Percentiles rank a stretch among this genome's conserved stretches.
Conservation (phyloP, 2,113 vertebrate species). For the Hipposideros armiger region DNA sequence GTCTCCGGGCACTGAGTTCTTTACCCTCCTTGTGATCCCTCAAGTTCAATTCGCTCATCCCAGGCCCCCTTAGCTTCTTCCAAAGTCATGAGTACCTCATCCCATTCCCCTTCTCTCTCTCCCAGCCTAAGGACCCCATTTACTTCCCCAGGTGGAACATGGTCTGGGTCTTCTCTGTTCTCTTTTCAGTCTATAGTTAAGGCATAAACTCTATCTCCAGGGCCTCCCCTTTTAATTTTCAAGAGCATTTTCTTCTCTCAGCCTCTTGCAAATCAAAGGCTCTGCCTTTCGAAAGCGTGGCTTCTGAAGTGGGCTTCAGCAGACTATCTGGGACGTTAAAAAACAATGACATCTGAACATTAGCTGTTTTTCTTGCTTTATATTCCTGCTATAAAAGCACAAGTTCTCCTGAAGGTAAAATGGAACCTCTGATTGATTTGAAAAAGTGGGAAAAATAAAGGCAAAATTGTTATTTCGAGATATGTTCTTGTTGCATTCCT, state of each 20-base stretch:
- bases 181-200: constrained; percentile 37
- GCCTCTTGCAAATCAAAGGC: constrained; percentile 76
- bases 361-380: constrained; percentile 61
- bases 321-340: constrained; percentile 65
- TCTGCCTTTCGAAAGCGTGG: constrained; percentile 58
- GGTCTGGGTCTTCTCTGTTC: background rate
- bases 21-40: background rate
- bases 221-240: constrained; percentile 72
- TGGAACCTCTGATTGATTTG: constrained; percentile 61
- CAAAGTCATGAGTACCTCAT: background rate
- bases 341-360: constrained; percentile 73
- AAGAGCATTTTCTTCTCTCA: constrained; percentile 71
- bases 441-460: constrained; percentile 63
- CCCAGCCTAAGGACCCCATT: background rate
- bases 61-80: background rate
- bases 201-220: constrained; percentile 16
- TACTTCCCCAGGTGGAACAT: background rate
- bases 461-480: constrained; percentile 61
- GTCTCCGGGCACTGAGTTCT: background rate
- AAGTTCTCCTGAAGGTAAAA: constrained; percentile 70
- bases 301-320: constrained; percentile 76
- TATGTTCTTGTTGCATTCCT: background rate
- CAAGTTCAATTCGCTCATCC: background rate
- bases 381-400: constrained; percentile 57
- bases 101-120: background rate